These are phyloP conservation scores for Larimichthys polyactis DNA, from an alignment of 2,113 vertebrate genomes.

Conservation along the genomic window DNA sequence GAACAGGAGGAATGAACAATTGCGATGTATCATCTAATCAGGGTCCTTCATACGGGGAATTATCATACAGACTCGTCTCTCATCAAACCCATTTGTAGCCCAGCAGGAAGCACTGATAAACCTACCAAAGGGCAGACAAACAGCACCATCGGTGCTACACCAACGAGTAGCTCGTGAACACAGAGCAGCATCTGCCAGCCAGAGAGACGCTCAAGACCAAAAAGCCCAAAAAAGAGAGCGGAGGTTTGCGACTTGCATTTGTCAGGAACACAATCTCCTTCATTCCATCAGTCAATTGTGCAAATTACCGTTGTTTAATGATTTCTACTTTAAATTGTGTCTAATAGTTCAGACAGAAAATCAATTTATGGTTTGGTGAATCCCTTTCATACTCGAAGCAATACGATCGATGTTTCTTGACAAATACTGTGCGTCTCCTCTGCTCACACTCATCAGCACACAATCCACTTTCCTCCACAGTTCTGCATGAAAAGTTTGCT, in stretches of 20 bases:
- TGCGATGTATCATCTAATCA: not conserved
- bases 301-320: not conserved
- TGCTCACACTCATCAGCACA: constrained; percentile 34
- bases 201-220: not conserved
- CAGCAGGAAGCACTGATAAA: not conserved
- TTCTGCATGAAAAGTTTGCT: constrained; percentile 70
- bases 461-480: constrained; percentile 53
- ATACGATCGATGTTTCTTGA: constrained; percentile 19
- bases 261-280: not conserved
- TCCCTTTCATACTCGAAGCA: constrained; percentile 15
- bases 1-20: too few relatives aligned
- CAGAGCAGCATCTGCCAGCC: too few relatives aligned
- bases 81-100: not conserved
- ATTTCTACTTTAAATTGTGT: not conserved
- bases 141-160: not conserved
- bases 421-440: constrained; percentile 20
- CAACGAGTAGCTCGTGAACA: not conserved
- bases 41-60: not conserved
- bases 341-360: constrained; percentile 7
- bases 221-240: not conserved
- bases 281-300: not conserved
- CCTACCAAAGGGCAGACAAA: not conserved
- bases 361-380: constrained; percentile 20
- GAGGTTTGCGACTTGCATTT: not conserved
- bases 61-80: not conserved